Base-by-base conservation (phyloP, 2,113 vertebrate species). In the Illadopsis cleaveri region DNA sequence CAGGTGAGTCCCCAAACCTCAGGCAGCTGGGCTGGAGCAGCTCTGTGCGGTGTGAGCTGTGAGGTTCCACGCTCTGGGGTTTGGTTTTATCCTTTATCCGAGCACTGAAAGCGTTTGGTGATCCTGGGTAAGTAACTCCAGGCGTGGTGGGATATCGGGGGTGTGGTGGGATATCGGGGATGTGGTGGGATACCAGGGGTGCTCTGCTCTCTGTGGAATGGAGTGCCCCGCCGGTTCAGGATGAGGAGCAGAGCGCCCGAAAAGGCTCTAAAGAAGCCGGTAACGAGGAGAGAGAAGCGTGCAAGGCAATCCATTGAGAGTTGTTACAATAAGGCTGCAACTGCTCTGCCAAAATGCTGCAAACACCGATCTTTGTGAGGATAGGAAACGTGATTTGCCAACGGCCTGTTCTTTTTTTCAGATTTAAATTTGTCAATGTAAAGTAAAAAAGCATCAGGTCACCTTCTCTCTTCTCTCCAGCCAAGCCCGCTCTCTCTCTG, bases 1-100 rank as follows among this genome's bases (percentile, higher is more conserved):
- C 12, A 38, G 71, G 97, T 97, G 78, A 97, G 97, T 64, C 37
- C 70, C 91, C 70, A n/a, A 9, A 9, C 9, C 3, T 5, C 48
- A 17, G 5, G 48, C 64, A 33, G n/a, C 33, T 1, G 65, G 6
- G 11, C 2, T 3, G 33, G 57, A 64, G 72, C 82, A 68, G 69
- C 77, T 23, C 6, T n/a, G 3, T 4, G 51, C 50, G 10, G 14
- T 0, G 15, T 0, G 57, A 72, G 11, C 86, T 25, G 1, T 0
- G 4, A n/a, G 51, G 48, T 25, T 11, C 31, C 47, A 24, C 16
- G 1, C 3, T 0, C 37, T 42, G 1, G 0, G 3, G 38, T 66
- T 38, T 1, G 15, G 15, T 7, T n/a, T 30, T 30, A 11, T 1
- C 8, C 50, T 77, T 75, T 16, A 62, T 50, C 48, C 12, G 0